phyloP scores from a whole-genome alignment of 1,140 invertebrate species.

The Rhyzopertha dominica region DNA sequence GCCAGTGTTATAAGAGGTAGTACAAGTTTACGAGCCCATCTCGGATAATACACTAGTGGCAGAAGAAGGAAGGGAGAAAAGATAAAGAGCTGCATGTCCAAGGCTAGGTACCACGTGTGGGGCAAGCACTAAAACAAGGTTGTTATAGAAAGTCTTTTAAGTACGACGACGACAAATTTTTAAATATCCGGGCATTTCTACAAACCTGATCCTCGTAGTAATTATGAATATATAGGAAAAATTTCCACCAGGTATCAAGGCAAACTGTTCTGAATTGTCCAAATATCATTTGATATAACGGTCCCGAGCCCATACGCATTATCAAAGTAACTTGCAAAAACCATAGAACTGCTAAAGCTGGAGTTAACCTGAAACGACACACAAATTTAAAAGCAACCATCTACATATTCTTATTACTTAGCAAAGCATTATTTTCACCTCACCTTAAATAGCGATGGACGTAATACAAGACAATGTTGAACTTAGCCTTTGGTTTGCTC shows the following conservation, averaged over 20 bases:
- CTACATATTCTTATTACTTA: not conserved
- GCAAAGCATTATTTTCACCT: not conserved
- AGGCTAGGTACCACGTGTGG: slow-evolving; percentile 18
- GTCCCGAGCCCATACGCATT: slow-evolving; percentile 42
- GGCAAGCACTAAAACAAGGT: slow-evolving; percentile 20
- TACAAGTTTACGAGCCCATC: too few species aligned
- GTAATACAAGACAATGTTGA: too few species aligned
- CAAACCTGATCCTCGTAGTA: slow-evolving; percentile 10
- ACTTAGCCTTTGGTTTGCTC: too few species aligned
- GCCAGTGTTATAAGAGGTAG: too few species aligned
- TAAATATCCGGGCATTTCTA: slow-evolving; percentile 3
- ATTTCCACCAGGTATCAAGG: slow-evolving; percentile 50
- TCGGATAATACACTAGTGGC: not conserved
- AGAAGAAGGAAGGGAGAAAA: slow-evolving; percentile 16
- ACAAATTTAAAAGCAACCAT: not conserved
- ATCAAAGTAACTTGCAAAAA: slow-evolving; percentile 9
- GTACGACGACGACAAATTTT: not conserved
- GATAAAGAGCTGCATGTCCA: slow-evolving; percentile 20
- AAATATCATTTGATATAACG: slow-evolving; percentile 40
- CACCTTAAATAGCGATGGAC: too few species aligned
- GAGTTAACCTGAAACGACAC: slow-evolving; percentile 19
- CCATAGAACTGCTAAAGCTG: slow-evolving; percentile 12
- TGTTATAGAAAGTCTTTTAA: not conserved
- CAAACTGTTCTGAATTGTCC: slow-evolving; percentile 36
- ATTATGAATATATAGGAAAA: slow-evolving; percentile 50